phyloP scores from a whole-genome alignment of 2,113 vertebrate genomes.

The Ornithorhynchus anatinus region DNA sequence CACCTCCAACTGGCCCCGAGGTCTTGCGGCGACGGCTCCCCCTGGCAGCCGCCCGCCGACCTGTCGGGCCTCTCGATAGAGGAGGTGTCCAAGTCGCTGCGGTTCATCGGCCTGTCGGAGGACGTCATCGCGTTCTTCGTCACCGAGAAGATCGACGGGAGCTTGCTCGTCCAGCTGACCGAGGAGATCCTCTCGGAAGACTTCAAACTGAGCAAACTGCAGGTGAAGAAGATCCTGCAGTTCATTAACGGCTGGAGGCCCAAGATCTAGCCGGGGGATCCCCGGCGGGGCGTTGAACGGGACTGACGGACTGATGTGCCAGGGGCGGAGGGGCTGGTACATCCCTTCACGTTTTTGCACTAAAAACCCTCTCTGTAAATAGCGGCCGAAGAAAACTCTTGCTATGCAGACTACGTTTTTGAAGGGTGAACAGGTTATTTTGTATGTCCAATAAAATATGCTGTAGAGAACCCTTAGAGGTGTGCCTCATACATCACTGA shows the following conservation, averaged over 20 bases:
- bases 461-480: constrained; percentile 71
- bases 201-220: constrained; percentile 96
- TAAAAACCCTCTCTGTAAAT: constrained; percentile 78
- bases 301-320: constrained; percentile 35
- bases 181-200: constrained; percentile 97
- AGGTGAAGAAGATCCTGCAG: constrained; percentile 97
- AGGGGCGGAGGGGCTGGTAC: constrained; percentile 55
- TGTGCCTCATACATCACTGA: constrained; percentile 80
- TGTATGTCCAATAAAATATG: constrained; percentile 72
- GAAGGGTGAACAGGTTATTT: constrained; percentile 72
- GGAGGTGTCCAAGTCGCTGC: constrained; percentile 89
- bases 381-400: constrained; percentile 73
- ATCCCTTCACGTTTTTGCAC: constrained; percentile 77
- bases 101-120: constrained; percentile 92
- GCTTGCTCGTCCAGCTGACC: constrained; percentile 91
- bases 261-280: constrained; percentile 80
- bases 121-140: constrained; percentile 89
- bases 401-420: constrained; percentile 82
- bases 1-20: constrained; percentile 68
- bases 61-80: constrained; percentile 91
- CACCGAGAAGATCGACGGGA: constrained; percentile 95
- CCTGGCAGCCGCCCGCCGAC: constrained; percentile 89
- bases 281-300: constrained; percentile 21
- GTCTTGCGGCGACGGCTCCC: constrained; percentile 80
- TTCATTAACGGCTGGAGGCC: constrained; percentile 98